These are phyloP conservation scores for Lottia gigantea DNA, from an alignment of 2,888 invertebrate genomes.

Conservation along the genomic window DNA sequence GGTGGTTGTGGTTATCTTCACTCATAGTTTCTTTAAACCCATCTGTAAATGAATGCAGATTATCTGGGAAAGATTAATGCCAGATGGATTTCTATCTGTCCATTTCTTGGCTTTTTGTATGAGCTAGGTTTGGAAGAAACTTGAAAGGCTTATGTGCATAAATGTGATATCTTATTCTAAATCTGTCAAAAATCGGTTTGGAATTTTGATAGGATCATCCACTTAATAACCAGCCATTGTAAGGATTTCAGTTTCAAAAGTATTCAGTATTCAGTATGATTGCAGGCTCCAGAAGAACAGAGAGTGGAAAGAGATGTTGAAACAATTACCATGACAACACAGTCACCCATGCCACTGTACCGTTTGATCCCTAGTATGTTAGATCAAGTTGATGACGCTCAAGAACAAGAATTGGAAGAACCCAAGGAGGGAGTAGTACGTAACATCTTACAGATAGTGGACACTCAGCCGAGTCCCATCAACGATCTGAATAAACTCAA, in stretches of 20 bases:
- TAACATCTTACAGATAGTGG: neutral
- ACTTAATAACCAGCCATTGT: constrained; percentile 16
- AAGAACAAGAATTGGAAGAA: neutral
- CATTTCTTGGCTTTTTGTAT: too few relatives aligned
- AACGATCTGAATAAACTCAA: neutral
- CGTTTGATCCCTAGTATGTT: constrained; percentile 1
- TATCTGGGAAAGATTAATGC: too few relatives aligned
- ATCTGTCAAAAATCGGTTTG: too few relatives aligned
- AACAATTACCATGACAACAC: neutral
- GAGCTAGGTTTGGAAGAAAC: too few relatives aligned
- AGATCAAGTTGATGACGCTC: neutral
- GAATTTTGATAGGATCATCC: too few relatives aligned
- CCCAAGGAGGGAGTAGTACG: neutral
- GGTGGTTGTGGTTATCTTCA: too few relatives aligned
- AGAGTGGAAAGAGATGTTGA: constrained; percentile 1
- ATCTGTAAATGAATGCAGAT: too few relatives aligned
- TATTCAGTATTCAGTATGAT: neutral
- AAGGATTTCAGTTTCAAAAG: constrained; percentile 10
- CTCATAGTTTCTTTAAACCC: too few relatives aligned
- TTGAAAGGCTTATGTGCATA: too few relatives aligned
- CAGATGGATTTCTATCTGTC: too few relatives aligned
- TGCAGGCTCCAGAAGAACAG: neutral
- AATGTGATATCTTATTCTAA: too few relatives aligned
- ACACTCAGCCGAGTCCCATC: neutral
- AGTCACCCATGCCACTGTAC: neutral